Base-by-base conservation (phyloP, 2,888 invertebrate species). In the Brachypalpus laphriformis region DNA sequence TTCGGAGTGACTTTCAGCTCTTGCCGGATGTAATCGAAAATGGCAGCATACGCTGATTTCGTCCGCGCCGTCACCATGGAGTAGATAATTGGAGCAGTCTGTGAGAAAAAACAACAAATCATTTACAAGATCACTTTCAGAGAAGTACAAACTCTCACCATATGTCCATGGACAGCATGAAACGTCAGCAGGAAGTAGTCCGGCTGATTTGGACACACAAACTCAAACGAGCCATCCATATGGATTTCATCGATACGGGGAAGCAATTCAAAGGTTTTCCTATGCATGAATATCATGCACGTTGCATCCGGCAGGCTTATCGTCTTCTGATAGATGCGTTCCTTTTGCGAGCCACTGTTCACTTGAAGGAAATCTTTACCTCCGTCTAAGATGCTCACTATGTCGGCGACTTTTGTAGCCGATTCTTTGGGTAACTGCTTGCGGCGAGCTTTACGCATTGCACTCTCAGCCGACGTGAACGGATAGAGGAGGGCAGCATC, bases 371-470 rank as follows among this genome's bases (percentile, higher is more conserved):
- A 81, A 37, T 88, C 87, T 14, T 78, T 78, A 0, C 82, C 86
- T 1, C 87, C 85, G n/a, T 86, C 87, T 45, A 89, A 71, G 11
- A 88, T 83, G 42, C 87, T 82, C 6, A 87, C 87, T 9, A 89
- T 85, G 31, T 88, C 88, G 5, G 82, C 74, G 0, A 88, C 80
- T 37, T 74, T 87, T 4, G 88, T 87, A 11, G 88, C 87, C 0
- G 83, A 76, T 16, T 74, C 81, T 25, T 87, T 80, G 5, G 89
- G 89, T 0, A 88, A 65, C 75, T 88, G 87, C 51, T 89, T 89
- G 4, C 88, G 85, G 7, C 89, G 80, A 0, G 89, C 89, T 70
- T 89, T 89, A 3, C 89, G 76, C 89, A 89, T 89, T 45, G 89
- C 88, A 28, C 88, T 88, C 51, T 89, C 88, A 1, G 89, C 89